Evolutionary conservation across 2,888 invertebrate genomes (phyloP).

Genomic region (Trilocha varians): DNA sequence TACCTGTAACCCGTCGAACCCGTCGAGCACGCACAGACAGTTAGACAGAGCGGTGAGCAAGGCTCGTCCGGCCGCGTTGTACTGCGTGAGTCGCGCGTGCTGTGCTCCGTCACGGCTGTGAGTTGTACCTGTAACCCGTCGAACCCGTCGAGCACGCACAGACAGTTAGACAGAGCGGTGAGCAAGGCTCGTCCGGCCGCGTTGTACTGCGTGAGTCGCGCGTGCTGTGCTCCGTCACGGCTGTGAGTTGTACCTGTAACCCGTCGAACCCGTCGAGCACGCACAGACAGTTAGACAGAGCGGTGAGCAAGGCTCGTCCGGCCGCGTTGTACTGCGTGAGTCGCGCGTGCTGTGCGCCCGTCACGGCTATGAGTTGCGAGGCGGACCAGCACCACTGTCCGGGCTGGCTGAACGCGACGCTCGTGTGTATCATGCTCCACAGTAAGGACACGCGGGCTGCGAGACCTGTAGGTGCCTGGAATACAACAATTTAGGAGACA

Average conservation of each 20-base stretch:
- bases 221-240: conserved; percentile 26
- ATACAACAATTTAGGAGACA: no score
- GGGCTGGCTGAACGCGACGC: conserved; percentile 27
- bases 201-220: conserved; percentile 29
- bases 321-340: conserved; percentile 34
- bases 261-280: conserved; percentile 33
- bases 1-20: no score
- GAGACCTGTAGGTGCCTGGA: conserved; percentile 46
- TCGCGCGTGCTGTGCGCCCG: conserved; percentile 22
- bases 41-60: no score
- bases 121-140: conserved; percentile 27
- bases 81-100: conserved; percentile 28
- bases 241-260: conserved; percentile 25
- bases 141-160: conserved; percentile 34
- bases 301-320: conserved; percentile 34
- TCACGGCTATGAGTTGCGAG: conserved; percentile 29
- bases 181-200: conserved; percentile 32
- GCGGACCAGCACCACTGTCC: conserved; percentile 50
- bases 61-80: no score
- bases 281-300: conserved; percentile 33
- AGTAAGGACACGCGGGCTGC: conserved; percentile 46
- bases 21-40: no score
- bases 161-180: conserved; percentile 34
- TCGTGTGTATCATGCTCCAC: conserved; percentile 25
- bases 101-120: conserved; percentile 25